Base-by-base conservation (phyloP, 2,888 invertebrate genomes). In the Agonopterix alstromeriana region DNA sequence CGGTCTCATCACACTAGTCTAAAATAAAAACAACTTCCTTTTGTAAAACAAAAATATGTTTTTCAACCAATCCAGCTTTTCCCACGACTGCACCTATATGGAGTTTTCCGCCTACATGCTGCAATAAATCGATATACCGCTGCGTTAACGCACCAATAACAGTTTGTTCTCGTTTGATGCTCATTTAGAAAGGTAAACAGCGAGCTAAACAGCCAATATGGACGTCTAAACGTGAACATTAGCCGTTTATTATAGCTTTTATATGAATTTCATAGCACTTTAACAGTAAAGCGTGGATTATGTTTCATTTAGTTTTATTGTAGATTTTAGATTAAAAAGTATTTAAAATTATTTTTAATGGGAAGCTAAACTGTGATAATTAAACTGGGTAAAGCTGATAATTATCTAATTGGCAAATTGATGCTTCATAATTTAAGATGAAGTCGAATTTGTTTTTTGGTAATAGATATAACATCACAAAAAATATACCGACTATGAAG, bases 151-250 rank as follows among this genome's bases (percentile, higher is more conserved):
- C 68, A 61, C 67, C 60, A 70, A 78, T 82, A 82, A 79, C 78
- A 77, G 68, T 82, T 73, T 73, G 70, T 77, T 81, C 77, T 80
- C 72, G 67, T 82, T 82, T 77, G 77, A 72, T 56, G 71, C 71
- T 79, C 78, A 76, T 82, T 82, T 78, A 65, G 72, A 71, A 72
- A 77, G 72, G 78, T 75, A 80, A 82, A 77, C 69, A 77, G 56
- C 64, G 67, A 53, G 58, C 68, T 72, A 68, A 74, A 78, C 68
- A 70, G 71, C 71, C 73, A 73, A 77, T 75, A 78, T 68, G 70
- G 64, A 58, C 63, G 60, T 66, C 65, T 70, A 65, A 75, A 73
- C 70, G 73, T 65, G 64, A 56, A 62, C 70, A 66, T 75, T 76
- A 77, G 58, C 68, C 60, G 67, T 75, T 72, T 68, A 72, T 63